phyloP scores from a whole-genome alignment of 2,113 vertebrate genomes.

The Poeciliopsis prolifica region DNA sequence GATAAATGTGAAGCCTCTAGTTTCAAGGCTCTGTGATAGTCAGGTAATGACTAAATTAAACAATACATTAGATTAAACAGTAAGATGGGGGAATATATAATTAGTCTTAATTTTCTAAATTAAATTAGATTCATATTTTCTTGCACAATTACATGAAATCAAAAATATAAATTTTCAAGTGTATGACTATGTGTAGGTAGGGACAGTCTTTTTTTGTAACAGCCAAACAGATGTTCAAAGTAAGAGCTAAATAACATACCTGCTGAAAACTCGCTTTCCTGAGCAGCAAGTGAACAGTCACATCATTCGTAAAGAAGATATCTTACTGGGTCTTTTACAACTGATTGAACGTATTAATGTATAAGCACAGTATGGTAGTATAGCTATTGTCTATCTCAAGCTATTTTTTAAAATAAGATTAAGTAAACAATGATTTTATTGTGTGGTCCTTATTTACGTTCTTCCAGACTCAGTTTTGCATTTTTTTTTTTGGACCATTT shows the following conservation, averaged over 20 bases:
- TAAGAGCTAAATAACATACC: slow-evolving; percentile 15
- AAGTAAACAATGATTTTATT: background rate
- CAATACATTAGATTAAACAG: background rate
- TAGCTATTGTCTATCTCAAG: background rate
- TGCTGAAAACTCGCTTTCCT: slow-evolving; percentile 21
- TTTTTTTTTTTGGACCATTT: slow-evolving; percentile 26
- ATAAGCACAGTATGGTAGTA: background rate
- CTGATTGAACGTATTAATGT: background rate
- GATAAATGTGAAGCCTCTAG: background rate
- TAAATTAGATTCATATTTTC: background rate
- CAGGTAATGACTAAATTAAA: background rate
- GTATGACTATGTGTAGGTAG: background rate
- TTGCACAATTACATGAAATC: background rate
- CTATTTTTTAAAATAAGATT: background rate
- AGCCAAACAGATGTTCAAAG: background rate
- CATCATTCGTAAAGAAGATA: background rate
- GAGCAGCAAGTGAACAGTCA: slow-evolving; percentile 20
- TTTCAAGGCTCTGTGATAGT: background rate
- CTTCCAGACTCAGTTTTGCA: slow-evolving; percentile 6
- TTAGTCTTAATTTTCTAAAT: background rate
- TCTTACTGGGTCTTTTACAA: background rate
- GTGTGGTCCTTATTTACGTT: background rate
- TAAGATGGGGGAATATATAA: background rate
- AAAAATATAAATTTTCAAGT: background rate
- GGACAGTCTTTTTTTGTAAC: background rate